Conservation (phyloP, 1,140 invertebrate species). For the Dolichoris vasculosae region DNA sequence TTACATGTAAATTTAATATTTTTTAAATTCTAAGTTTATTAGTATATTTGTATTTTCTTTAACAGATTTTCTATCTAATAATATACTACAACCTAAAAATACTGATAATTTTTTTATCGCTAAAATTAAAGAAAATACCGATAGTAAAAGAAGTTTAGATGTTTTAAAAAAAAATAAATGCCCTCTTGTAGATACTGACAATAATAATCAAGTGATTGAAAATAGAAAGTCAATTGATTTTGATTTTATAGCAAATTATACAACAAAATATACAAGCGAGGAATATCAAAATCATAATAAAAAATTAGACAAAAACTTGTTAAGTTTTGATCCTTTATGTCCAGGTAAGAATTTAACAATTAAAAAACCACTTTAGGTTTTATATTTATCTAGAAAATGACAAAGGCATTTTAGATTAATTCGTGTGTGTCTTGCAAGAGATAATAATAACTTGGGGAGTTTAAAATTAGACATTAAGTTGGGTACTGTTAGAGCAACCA, state of each 20-base stretch:
- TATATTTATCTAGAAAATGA: conserved; percentile 14
- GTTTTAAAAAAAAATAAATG: conserved; percentile 25
- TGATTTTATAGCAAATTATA: conserved; percentile 13
- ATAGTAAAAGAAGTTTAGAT: conserved; percentile 18
- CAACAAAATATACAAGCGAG: not conserved
- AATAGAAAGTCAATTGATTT: not conserved
- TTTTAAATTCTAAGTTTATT: conserved; percentile 5
- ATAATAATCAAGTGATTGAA: conserved; percentile 37
- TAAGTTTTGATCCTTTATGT: conserved; percentile 46
- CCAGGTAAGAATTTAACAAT: conserved; percentile 36
- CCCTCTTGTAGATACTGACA: conserved; percentile 31
- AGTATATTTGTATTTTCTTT: conserved; percentile 42
- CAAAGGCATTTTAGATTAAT: conserved; percentile 21
- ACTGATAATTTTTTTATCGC: conserved; percentile 45
- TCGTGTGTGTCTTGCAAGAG: conserved; percentile 36
- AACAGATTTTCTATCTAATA: conserved; percentile 53
- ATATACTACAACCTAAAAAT: conserved; percentile 47
- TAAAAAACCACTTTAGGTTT: not conserved
- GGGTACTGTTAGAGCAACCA: conserved; percentile 28
- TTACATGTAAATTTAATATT: conserved; percentile 46
- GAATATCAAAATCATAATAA: conserved; percentile 37
- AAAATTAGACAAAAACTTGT: conserved; percentile 31
- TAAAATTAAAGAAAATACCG: conserved; percentile 22
- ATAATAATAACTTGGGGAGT: conserved; percentile 68
- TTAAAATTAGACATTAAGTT: conserved; percentile 67